Evolutionary conservation across 2,113 vertebrate species (phyloP).

Genomic region (Sinocyclocheilus anophthalmus): DNA sequence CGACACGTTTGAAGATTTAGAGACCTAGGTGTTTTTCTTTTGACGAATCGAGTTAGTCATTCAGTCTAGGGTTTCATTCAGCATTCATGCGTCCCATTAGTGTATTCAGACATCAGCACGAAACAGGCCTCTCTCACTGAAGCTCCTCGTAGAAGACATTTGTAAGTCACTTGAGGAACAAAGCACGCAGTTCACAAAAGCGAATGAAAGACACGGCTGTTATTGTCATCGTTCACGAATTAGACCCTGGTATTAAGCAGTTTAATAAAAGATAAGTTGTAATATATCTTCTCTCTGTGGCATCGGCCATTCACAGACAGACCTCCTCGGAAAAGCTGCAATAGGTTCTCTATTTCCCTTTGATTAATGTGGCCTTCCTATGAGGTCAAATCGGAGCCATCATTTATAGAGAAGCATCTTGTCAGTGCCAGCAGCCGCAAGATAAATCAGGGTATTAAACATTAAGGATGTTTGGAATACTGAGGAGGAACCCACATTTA

Average conservation of each 20-base stretch:
- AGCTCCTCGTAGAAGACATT: slow-evolving; percentile 3
- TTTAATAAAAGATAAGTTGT: slow-evolving; percentile 55
- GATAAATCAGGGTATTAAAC: slow-evolving; percentile 52
- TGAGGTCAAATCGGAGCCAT: slow-evolving; percentile 54
- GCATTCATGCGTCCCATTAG: not conserved
- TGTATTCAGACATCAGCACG: not conserved
- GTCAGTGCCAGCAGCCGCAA: slow-evolving; percentile 45
- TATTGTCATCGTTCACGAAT: not conserved
- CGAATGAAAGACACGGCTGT: not conserved
- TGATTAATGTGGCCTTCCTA: slow-evolving; percentile 58
- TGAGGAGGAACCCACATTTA: not conserved
- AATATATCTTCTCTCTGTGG: slow-evolving; percentile 51
- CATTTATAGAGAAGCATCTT: slow-evolving; percentile 54
- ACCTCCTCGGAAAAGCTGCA: slow-evolving; percentile 14
- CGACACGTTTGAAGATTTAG: slow-evolving; percentile 45
- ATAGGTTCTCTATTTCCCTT: slow-evolving; percentile 39
- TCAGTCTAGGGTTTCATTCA: slow-evolving; percentile 39
- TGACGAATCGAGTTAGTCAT: slow-evolving; percentile 33
- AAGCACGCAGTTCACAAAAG: not conserved
- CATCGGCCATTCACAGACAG: slow-evolving; percentile 12
- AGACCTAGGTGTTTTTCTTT: slow-evolving; percentile 45
- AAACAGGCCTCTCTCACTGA: not conserved
- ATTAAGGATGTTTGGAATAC: slow-evolving; percentile 30
- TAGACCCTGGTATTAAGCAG: not conserved
- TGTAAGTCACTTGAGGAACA: slow-evolving; percentile 4